Percentiles rank a stretch among this genome's conserved stretches.
These are phyloP conservation scores for Cheilosia grossa DNA, from an alignment of 2,888 invertebrate species.

Conservation along the genomic window DNA sequence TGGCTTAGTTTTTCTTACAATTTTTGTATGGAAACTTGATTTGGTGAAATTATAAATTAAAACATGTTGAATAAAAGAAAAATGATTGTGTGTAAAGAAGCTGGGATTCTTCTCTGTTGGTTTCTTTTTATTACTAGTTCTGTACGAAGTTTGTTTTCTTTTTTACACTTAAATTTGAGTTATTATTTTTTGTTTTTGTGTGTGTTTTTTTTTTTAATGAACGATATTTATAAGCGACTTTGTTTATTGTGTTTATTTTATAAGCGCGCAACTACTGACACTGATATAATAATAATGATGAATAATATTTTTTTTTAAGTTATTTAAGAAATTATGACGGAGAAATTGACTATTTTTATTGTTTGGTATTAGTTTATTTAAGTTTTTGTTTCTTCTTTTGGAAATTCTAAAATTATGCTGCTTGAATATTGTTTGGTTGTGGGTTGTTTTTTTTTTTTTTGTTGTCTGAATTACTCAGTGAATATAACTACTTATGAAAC, in stretches of 20 bases:
- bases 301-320: constrained; percentile 44
- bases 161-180: constrained; percentile 62
- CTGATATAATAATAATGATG: constrained; percentile 70
- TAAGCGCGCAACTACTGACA: constrained; percentile 73
- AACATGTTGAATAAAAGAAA: constrained; percentile 24
- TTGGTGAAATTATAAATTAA: constrained; percentile 74
- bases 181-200: neutral
- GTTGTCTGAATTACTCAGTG: constrained; percentile 56
- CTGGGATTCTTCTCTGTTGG: constrained; percentile 73
- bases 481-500: constrained; percentile 65
- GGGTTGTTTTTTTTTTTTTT: constrained; percentile 25
- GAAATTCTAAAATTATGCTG: constrained; percentile 58
- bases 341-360: constrained; percentile 73
- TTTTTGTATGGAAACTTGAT: constrained; percentile 68
- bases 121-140: constrained; percentile 59
- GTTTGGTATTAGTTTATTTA: constrained; percentile 57
- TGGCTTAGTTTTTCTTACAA: constrained; percentile 16
- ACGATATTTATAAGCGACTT: constrained; percentile 69
- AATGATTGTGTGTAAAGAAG: constrained; percentile 63
- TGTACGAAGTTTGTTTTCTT: constrained; percentile 56
- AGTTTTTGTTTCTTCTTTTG: constrained; percentile 24
- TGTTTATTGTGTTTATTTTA: constrained; percentile 60
- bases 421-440: constrained; percentile 59
- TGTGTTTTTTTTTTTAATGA: constrained; percentile 49
- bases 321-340: constrained; percentile 65